Evolutionary conservation across 2,888 invertebrate species (phyloP).

Genomic region (Hemicrepidius hirtus): DNA sequence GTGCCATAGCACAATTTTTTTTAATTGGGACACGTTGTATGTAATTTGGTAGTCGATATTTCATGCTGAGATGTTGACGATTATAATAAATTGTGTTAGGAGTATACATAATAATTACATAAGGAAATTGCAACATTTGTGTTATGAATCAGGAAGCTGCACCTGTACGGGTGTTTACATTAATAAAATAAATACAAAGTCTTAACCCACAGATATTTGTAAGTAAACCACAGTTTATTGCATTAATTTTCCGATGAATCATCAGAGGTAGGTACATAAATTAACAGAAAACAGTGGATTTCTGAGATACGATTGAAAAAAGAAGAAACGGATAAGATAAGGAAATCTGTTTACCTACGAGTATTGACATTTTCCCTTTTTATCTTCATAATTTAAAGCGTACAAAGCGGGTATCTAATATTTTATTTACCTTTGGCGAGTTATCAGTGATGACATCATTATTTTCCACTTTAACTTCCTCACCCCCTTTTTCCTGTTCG

Average conservation of each 20-base stretch:
- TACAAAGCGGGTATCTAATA: neutral
- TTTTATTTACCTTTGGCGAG: constrained; percentile 60
- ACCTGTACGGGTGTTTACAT: neutral
- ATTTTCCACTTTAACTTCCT: constrained; percentile 53
- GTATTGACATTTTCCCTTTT: neutral
- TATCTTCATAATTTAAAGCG: neutral
- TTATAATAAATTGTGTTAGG: too few species aligned
- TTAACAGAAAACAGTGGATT: neutral
- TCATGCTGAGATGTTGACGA: too few species aligned
- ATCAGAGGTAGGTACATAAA: constrained; percentile 11
- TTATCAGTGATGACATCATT: constrained; percentile 58
- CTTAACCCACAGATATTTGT: neutral
- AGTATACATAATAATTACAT: constrained; percentile 11
- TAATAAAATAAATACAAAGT: neutral
- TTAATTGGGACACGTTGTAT: too few species aligned
- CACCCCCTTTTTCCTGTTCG: constrained; percentile 66
- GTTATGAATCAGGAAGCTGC: neutral
- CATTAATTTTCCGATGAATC: constrained; percentile 21
- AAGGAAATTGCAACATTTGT: neutral
- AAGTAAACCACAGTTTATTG: constrained; percentile 17
- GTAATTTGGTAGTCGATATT: too few species aligned
- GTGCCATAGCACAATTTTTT: too few species aligned
- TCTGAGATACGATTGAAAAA: neutral
- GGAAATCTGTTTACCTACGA: neutral
- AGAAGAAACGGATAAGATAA: constrained; percentile 16